Conservation (phyloP, 2,888 invertebrate genomes). For the Tanaodytes sp. region DNA sequence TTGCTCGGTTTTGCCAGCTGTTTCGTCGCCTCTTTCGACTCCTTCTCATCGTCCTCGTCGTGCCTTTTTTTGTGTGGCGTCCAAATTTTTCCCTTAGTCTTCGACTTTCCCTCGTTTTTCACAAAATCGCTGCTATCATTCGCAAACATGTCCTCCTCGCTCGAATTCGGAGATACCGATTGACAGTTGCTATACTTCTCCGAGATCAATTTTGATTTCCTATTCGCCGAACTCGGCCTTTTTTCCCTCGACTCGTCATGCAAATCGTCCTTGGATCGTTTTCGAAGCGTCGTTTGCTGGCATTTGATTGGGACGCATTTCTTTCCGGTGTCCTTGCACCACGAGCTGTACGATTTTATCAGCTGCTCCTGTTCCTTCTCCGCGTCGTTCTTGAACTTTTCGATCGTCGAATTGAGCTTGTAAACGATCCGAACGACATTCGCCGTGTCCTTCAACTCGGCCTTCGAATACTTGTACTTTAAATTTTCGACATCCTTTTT, state of each 20-base stretch:
- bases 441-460: slow-evolving; percentile 35
- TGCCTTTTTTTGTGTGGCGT: slow-evolving; percentile 11
- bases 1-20: background rate
- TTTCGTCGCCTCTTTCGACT: background rate
- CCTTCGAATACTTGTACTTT: slow-evolving; percentile 34
- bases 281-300: background rate
- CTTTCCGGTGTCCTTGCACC: slow-evolving; percentile 31
- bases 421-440: slow-evolving; percentile 32
- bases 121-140: slow-evolving; percentile 10
- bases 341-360: slow-evolving; percentile 8
- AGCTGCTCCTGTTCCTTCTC: slow-evolving; percentile 30
- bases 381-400: slow-evolving; percentile 14
- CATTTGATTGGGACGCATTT: slow-evolving; percentile 17
- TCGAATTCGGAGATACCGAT: no score
- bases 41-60: background rate
- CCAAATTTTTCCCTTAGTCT: slow-evolving; percentile 20
- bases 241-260: no score
- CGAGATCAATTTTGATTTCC: no score
- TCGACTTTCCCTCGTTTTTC: no score
- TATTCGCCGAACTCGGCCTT: no score
- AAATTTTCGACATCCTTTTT: slow-evolving; percentile 44
- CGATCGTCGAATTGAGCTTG: slow-evolving; percentile 20
- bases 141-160: slow-evolving; percentile 25
- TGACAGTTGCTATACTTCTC: no score
- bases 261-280: no score